Percentiles rank a stretch among this genome's conserved stretches.
Evolutionary conservation across 2,888 invertebrate genomes (phyloP).

Genomic region (Drosophila macrospina): DNA sequence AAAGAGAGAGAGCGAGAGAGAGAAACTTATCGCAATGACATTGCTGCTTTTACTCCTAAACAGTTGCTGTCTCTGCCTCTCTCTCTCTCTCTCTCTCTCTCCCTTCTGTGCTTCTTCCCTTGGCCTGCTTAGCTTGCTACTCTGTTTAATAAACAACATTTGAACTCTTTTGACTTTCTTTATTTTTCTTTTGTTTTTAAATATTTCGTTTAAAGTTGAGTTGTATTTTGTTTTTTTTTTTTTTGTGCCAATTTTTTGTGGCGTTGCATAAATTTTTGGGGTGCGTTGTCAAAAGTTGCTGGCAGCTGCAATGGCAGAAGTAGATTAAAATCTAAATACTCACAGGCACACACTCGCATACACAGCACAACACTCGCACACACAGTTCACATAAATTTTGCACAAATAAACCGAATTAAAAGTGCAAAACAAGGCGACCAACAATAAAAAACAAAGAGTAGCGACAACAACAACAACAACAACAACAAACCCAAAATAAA

Average conservation of each 20-base stretch:
- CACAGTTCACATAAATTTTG: constrained; percentile 54
- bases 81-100: too few relatives aligned
- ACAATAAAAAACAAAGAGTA: constrained; percentile 44
- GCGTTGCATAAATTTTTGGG: constrained; percentile 51
- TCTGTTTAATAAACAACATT: background rate
- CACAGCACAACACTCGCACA: constrained; percentile 24
- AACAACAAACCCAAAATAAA: constrained; percentile 14
- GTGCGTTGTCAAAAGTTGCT: constrained; percentile 70
- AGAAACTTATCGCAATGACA: too few relatives aligned
- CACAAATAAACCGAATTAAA: constrained; percentile 77
- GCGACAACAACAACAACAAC: constrained; percentile 25
- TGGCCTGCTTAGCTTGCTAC: background rate
- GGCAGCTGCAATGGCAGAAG: constrained; percentile 76
- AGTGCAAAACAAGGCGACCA: constrained; percentile 71
- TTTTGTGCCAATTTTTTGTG: constrained; percentile 19
- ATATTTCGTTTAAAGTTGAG: constrained; percentile 26
- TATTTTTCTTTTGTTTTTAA: background rate
- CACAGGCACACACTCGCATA: constrained; percentile 36
- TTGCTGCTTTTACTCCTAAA: too few relatives aligned
- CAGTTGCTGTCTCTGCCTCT: background rate
- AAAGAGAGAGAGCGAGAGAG: too few relatives aligned
- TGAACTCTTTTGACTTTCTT: background rate
- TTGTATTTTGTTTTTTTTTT: constrained; percentile 3
- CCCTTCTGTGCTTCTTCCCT: too few relatives aligned
- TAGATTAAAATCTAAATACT: constrained; percentile 80